These are phyloP conservation scores for Nesoenas mayeri DNA, from an alignment of 2,113 vertebrate genomes.

Conservation along the genomic window DNA sequence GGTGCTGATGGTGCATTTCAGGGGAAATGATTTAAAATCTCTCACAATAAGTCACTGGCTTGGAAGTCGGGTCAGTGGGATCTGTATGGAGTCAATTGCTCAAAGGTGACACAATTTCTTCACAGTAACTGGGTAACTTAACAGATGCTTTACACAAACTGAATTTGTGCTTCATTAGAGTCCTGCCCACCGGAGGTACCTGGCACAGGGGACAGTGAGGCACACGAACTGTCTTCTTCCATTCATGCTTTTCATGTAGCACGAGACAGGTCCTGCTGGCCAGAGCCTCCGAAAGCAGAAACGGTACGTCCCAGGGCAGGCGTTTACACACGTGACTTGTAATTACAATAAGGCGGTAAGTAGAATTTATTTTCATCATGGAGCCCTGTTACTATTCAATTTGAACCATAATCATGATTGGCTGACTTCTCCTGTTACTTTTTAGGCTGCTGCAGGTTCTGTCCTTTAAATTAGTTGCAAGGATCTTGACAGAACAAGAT, in stretches of 20 bases:
- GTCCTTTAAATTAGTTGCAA: not conserved
- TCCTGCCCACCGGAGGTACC: not conserved
- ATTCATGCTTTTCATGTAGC: rapidly evolving
- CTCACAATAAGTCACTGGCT: not conserved
- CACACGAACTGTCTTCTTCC: rapidly evolving
- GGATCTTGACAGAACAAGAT: not conserved
- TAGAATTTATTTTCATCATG: not conserved
- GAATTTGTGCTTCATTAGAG: rapidly evolving
- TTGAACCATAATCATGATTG: not conserved
- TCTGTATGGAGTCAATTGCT: not conserved
- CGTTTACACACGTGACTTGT: not conserved
- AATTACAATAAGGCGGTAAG: not conserved
- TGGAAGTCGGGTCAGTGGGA: not conserved
- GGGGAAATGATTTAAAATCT: not conserved
- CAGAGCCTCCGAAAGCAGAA: not conserved
- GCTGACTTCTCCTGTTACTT: not conserved
- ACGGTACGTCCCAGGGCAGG: not conserved
- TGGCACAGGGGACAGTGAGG: not conserved
- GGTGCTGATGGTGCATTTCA: not conserved
- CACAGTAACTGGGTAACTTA: not conserved
- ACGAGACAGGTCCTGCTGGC: not conserved
- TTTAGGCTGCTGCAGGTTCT: not conserved
- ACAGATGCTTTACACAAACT: not conserved
- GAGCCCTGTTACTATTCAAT: not conserved
- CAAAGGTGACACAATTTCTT: not conserved